phyloP scores from a whole-genome alignment of 2,113 vertebrate genomes.

The Spilogale gracilis region DNA sequence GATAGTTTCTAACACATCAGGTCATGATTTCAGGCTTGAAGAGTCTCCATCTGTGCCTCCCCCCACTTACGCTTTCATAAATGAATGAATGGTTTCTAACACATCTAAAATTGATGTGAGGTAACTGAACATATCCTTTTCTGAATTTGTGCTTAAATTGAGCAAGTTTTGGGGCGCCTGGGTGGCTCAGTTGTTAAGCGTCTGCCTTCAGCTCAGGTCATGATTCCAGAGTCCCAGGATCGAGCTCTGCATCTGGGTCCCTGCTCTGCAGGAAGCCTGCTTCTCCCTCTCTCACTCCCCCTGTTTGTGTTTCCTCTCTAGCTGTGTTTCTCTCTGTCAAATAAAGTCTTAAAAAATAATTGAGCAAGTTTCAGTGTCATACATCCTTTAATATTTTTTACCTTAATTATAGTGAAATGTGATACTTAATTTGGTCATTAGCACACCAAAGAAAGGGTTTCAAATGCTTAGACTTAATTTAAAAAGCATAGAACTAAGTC shows the following conservation, averaged over 20 bases:
- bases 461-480: not conserved
- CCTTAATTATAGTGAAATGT: slow-evolving; percentile 3
- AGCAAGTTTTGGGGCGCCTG: not conserved
- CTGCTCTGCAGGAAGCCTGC: too few species aligned
- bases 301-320: too few species aligned
- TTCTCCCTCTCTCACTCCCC: too few species aligned
- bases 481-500: not conserved
- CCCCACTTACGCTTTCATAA: too few species aligned
- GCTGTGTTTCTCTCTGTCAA: too few species aligned
- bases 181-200: too few species aligned
- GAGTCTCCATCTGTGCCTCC: too few species aligned
- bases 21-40: too few species aligned
- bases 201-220: too few species aligned
- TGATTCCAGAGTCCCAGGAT: too few species aligned
- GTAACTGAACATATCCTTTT: not conserved
- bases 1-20: not conserved
- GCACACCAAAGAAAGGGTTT: not conserved
- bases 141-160: slow-evolving; percentile 20
- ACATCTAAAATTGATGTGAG: not conserved
- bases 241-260: too few species aligned
- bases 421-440: not conserved
- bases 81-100: not conserved
- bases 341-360: not conserved
- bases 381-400: not conserved
- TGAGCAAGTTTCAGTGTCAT: not conserved